Evolutionary conservation across 2,888 invertebrate genomes (phyloP), one percentile per base, ranked within the genome.

Genomic region (Auanema freiburgensis): DNA sequence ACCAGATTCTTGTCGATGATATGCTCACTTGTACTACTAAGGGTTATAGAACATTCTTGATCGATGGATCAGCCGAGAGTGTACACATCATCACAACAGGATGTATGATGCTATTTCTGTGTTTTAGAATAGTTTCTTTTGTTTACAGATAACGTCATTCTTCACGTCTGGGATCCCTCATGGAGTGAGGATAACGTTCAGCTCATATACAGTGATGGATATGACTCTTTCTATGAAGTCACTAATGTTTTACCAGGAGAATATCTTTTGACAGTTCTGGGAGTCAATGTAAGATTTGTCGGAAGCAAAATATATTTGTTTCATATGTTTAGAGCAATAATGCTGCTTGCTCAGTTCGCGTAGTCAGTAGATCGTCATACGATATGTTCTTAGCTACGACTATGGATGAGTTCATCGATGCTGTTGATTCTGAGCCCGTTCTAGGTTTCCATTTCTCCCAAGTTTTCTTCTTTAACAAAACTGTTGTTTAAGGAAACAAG

Each of bases 31-130:
- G 74, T 33, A 23, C 59, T 8, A 56, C 66, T 2, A 41, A 49
- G 12, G 64, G 63, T 23, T 60, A 67, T 14, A 50, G 71, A 54
- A 69, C 73, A 11, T 74, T 78, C 66, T 65, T 78, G 33, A 71
- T 73, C 57, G 79, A 79, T 51, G 54, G 71, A 11, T 67, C 72
- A 0, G 65, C 74, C 3, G 68, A 70, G 11, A 66, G 63, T 18
- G 63, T 78, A 11, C 64, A 73, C 43, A 63, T 79, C 56, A 53
- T 77, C 10, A 77, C 75, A 10, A 69, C 71, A 49, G 79, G 79
- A 71, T 53, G 70, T 69, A 46, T 2, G 59, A 12, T 21, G 12
- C 50, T 55, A 53, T 33, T 33, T 18, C 18, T 6, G 24, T 41
- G 3, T 14, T 55, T 10, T n/a, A 25, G 14, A 11, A 57, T 59